Evolutionary conservation across 2,888 invertebrate genomes (phyloP), one percentile per base, ranked within the genome.

Genomic region (Drosophila mimica): DNA sequence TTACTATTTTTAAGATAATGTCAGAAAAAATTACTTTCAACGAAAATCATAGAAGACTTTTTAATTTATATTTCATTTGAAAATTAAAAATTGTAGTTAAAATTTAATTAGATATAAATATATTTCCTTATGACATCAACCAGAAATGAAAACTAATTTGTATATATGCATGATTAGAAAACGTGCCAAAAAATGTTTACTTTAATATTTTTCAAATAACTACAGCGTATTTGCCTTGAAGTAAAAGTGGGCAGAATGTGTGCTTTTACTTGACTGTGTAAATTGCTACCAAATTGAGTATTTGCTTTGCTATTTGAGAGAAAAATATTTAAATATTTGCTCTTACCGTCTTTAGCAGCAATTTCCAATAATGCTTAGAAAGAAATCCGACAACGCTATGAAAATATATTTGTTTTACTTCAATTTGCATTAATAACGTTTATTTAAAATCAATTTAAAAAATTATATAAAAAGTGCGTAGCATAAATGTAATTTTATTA

Each of bases 281-380:
- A 74, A 79, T 77, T 66, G 75, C 62, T 57, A 77, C 70, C 62
- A 62, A 62, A 66, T 62, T 57, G 66, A 53, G 52, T 66, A 64
- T 79, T 79, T 79, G 25, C 31, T 31, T 53, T 53, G 60, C 63
- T 49, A 36, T 67, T 63, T 49, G 13, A 36, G 13, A 17, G n/a
- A n/a, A 59, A 69, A 34, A 40, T 38, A 33, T 34, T 40, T 25
- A 11, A 56, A n/a, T 28, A 56, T 38, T 38, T 28, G 9, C 38
- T 38, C n/a, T 38, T 28, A n/a, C 17, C 17, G 17, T 17, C 11
- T n/a, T n/a, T 13, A 30, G 38, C 13, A 56, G 38, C n/a, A 7
- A 56, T 30, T 56, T 56, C 38, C 56, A 40, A 54, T 54, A 36
- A 9, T 15, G 15, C 9, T 34, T 34, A 17, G 4, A 28, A 30